Evolutionary conservation across 2,888 invertebrate species (phyloP), one percentile per base, ranked within the genome.

Genomic region (Gnatocerus cornutus): DNA sequence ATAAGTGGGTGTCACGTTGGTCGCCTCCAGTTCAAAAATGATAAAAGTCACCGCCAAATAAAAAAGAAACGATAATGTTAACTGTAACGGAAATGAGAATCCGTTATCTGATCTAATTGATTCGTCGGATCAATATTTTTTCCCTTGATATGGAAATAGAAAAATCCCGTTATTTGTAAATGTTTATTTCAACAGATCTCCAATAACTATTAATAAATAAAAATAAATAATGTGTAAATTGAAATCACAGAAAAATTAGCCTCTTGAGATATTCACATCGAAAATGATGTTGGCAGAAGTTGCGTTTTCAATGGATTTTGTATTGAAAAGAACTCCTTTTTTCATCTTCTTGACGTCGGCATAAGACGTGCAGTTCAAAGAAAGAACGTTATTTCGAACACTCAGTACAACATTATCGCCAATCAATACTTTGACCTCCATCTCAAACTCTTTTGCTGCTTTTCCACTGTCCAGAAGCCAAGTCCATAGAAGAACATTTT

Each of bases 381-480:
- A 80, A 74, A 79, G 79, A 37, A 82, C 73, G 16, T 80, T 71
- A 68, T 76, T 80, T 50, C 75, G 74, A 9, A 81, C 77, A 59
- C 81, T 80, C 21, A 84, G 61, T 16, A 83, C 65, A n/a, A 76
- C 56, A 45, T 78, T 72, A 9, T 55, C 56, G 46, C 73, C 68
- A 52, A 76, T 74, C 58, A 74, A 75, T 21, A 83, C 71, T 69
- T 80, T 77, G 6, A 82, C 74, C 59, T 78, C 74, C 55, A 82
- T 73, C 69, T 81, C 80, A 69, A 77, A 82, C 46, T 79, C 76
- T 70, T 78, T 77, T 13, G 80, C 77, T 9, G 69, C 62, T 55
- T 73, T 73, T 59, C 76, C 76, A 52, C 75, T 70, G 3, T 79
- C 81, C 14, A 82, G 59, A 63, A 77, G 69, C 84, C 83, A 84